Evolutionary conservation across 2,797 vertebrate genomes (phyloP).

Genomic region (Cryptoprocta ferox): DNA sequence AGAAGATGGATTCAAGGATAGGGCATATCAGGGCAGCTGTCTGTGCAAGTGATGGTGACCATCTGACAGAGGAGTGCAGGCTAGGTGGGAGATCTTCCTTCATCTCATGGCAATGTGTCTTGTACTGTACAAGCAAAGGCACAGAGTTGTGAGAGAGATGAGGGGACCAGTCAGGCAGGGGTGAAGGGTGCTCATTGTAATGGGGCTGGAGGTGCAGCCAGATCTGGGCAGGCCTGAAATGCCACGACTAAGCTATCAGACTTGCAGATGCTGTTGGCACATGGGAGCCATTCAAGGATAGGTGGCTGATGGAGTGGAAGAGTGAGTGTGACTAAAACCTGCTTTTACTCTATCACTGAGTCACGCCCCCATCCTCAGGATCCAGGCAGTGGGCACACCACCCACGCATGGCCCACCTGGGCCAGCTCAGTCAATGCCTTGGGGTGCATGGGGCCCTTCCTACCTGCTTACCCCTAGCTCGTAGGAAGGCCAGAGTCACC

Average conservation of each 20-base stretch:
- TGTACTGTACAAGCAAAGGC: neutral
- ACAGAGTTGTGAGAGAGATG: neutral
- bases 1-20: neutral
- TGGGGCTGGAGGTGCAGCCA: neutral
- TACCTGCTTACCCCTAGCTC: slow-evolving; percentile 86
- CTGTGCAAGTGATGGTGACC: neutral
- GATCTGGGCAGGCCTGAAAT: neutral
- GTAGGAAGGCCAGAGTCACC: slow-evolving; percentile 90
- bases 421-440: neutral
- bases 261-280: neutral
- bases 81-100: neutral
- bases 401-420: neutral
- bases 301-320: neutral
- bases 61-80: slow-evolving; percentile 18
- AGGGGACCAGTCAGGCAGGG: neutral
- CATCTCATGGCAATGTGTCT: too few species aligned
- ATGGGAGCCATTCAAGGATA: neutral
- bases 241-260: neutral
- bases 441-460: neutral
- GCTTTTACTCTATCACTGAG: neutral
- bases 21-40: neutral
- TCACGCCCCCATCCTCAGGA: neutral
- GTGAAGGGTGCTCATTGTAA: neutral
- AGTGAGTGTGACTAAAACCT: neutral
- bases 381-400: neutral